Base-by-base conservation (phyloP, 2,797 vertebrate species). In the Ataeniobius toweri region DNA sequence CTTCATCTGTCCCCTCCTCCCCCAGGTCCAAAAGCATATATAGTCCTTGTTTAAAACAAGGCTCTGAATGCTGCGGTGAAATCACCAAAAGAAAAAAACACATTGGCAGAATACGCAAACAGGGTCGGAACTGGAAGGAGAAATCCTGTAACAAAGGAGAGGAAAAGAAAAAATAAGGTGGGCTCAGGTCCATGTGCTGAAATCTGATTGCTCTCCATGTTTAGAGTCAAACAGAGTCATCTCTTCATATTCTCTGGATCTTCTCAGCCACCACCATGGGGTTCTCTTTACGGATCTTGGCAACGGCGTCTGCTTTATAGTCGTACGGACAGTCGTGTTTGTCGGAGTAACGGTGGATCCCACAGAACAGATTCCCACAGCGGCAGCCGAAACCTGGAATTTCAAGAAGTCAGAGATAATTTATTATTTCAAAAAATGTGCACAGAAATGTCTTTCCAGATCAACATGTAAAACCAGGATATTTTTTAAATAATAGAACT, bases 281-380 rank as follows among this genome's bases (percentile, higher is more conserved):
- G 90, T 97, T 97, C 86, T 97, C 97, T 91, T 97, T 97, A 65
- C 97, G 96, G 73, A 97, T 97, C 89, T 96, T 97, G 90, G 96
- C 96, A 0, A 96, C 96, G 0, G 96, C 97, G 82, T 97, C 97
- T 0, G 96, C 94, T 93, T 96, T 97, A 93, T 97, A 97, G 92
- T 97, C 96, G 0, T 96, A 97, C 7, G 97, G 96, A 82, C 97
- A 97, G 92, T 94, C 94, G 83, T 97, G 97, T 90, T 97, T 96
- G 85, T 97, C 97, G 0, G 97, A 97, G 94, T 97, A 97, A 75
- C 97, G 96, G 92, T 97, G 97, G 1, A 97, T 75, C 78, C 96
- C 96, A 71, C 97, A 97, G 92, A 97, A 97, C 28, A 97, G 91
- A 73, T 97, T 96, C 77, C 97, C 97, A 1, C 97, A 97, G 93